A percentile compares a stretch with the other conserved stretches of the same genome.
These are phyloP conservation scores for Falco peregrinus DNA, from an alignment of 2,797 vertebrate species.

Conservation along the genomic window DNA sequence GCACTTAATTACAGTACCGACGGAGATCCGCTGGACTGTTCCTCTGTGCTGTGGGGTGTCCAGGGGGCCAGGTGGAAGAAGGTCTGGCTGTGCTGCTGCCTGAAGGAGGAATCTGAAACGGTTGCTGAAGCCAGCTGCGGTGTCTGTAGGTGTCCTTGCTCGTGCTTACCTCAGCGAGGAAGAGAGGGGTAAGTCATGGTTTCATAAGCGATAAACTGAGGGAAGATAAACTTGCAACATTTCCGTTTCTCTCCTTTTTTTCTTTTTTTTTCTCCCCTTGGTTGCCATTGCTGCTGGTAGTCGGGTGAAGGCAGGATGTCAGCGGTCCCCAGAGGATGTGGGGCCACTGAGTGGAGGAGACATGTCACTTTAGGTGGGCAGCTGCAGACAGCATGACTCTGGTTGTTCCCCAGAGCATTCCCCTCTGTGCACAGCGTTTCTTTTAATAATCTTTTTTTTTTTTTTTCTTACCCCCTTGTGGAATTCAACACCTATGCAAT, in stretches of 20 bases:
- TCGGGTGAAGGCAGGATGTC: neutral
- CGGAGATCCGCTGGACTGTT: neutral
- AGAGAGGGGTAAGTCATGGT: neutral
- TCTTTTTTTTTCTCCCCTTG: neutral
- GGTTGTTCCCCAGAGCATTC: neutral
- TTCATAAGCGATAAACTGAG: constrained; percentile 15
- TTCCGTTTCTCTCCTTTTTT: neutral
- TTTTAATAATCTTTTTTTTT: neutral
- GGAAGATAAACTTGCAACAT: constrained; percentile 17
- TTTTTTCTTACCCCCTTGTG: neutral
- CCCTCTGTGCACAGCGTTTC: neutral
- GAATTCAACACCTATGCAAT: neutral
- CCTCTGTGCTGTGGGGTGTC: neutral
- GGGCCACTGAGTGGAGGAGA: neutral
- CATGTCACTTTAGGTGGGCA: neutral
- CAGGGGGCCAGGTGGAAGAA: neutral
- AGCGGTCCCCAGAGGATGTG: neutral
- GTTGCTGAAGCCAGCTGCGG: neutral
- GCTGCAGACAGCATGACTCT: neutral
- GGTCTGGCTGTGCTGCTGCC: neutral
- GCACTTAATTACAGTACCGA: neutral
- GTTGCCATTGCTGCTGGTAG: neutral
- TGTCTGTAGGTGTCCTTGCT: neutral
- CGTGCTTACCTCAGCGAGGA: neutral
- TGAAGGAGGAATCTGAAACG: neutral